Evolutionary conservation across 2,797 vertebrate genomes (phyloP).

Genomic region (Syngnathus rostellatus): DNA sequence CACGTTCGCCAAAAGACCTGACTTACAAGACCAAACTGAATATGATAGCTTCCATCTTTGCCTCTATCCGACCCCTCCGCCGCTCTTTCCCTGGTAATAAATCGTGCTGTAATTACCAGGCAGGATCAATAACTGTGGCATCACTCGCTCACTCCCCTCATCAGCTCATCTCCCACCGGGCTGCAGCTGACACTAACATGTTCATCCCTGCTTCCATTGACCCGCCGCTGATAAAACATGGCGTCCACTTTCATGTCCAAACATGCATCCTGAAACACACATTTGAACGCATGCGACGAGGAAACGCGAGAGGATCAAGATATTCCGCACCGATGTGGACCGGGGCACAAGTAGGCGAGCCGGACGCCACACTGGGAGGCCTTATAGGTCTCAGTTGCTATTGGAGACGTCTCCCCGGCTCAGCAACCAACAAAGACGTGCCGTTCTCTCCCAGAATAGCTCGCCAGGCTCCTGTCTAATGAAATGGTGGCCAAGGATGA

Average conservation of each 20-base stretch:
- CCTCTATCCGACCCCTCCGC: conserved; percentile 6
- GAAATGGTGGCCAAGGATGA: conserved; percentile 46
- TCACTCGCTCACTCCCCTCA: conserved; percentile 56
- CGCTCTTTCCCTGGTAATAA: conserved; percentile 61
- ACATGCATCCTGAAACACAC: conserved; percentile 13
- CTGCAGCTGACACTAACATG: conserved; percentile 63
- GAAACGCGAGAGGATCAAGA: neutral
- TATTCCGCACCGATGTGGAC: neutral
- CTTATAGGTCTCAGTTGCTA: conserved; percentile 55
- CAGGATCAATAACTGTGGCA: conserved; percentile 62
- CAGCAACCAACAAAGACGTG: conserved; percentile 47
- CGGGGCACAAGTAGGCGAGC: conserved; percentile 18
- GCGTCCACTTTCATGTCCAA: conserved; percentile 30
- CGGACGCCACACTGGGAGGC: conserved; percentile 36
- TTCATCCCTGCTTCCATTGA: conserved; percentile 59
- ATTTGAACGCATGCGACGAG: neutral
- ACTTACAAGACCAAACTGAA: conserved; percentile 77
- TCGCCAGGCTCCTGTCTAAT: conserved; percentile 35
- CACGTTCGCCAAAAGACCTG: conserved; percentile 62
- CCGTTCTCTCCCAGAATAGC: conserved; percentile 54
- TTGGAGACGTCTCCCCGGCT: conserved; percentile 54
- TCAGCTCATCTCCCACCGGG: conserved; percentile 45
- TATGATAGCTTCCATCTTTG: conserved; percentile 58
- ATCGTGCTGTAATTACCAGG: conserved; percentile 65
- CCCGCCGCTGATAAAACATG: conserved; percentile 44